Conservation (phyloP, 2,797 vertebrate genomes). For the Rhinichthys osculus region DNA sequence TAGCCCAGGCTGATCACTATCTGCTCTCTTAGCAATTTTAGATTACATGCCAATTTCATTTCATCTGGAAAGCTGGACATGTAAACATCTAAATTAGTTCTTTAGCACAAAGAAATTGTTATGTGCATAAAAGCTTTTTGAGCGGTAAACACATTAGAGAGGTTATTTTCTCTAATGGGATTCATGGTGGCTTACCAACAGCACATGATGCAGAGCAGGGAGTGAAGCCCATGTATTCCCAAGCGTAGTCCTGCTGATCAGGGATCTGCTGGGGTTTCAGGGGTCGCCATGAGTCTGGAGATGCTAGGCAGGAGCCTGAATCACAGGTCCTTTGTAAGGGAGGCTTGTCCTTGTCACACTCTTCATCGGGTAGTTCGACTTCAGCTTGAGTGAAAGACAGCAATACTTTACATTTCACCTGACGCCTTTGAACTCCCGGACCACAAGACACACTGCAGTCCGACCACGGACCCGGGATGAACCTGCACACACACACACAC, state of each 20-base stretch:
- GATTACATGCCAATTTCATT: conserved; percentile 31
- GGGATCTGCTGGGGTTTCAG: conserved; percentile 58
- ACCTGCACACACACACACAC: conserved; percentile 74
- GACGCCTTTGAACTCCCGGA: conserved; percentile 81
- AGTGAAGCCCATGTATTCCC: conserved; percentile 89
- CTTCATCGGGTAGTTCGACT: conserved; percentile 88
- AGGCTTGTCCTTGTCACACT: conserved; percentile 82
- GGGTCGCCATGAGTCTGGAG: conserved; percentile 45
- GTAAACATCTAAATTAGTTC: conserved; percentile 5
- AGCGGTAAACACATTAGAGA: conserved; percentile 27
- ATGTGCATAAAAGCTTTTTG: conserved; percentile 15
- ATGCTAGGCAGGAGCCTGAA: conserved; percentile 73
- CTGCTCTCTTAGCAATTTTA: conserved; percentile 10
- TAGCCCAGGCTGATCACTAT: conserved; percentile 9
- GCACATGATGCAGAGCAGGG: conserved; percentile 86
- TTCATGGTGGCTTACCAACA: conserved; percentile 77
- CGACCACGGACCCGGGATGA: conserved; percentile 89
- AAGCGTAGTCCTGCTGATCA: conserved; percentile 74
- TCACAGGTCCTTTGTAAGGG: conserved; percentile 77
- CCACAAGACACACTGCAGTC: conserved; percentile 88
- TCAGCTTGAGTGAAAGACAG: conserved; percentile 87
- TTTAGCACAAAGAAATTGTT: not conserved
- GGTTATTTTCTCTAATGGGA: conserved; percentile 13
- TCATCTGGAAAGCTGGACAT: conserved; percentile 17
- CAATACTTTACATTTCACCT: conserved; percentile 85